Evolutionary conservation across 2,797 vertebrate species (phyloP).

Genomic region (Siniperca obscura): DNA sequence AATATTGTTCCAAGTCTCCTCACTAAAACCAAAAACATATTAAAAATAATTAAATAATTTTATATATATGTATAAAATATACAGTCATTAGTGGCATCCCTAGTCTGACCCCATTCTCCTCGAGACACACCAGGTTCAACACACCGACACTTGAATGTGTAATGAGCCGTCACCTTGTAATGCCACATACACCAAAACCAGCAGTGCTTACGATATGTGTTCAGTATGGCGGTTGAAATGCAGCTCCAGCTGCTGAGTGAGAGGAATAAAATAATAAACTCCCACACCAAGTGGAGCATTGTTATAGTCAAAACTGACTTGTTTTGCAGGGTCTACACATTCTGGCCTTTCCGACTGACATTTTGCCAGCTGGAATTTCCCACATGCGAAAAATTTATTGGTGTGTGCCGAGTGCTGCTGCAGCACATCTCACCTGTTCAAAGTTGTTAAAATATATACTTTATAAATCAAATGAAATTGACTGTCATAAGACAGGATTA

Average conservation of each 20-base stretch:
- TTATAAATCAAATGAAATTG: conserved; percentile 1
- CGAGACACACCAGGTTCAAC: not conserved
- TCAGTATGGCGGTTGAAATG: conserved; percentile 19
- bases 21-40: conserved; percentile 18
- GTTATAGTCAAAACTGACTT: conserved; percentile 33
- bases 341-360: conserved; percentile 24
- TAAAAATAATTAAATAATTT: no score
- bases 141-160: not conserved
- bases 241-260: conserved; percentile 34
- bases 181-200: conserved; percentile 2
- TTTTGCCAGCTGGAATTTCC: conserved; percentile 39
- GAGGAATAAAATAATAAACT: conserved; percentile 56
- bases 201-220: conserved; percentile 40
- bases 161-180: conserved; percentile 14
- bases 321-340: conserved; percentile 47
- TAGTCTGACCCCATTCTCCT: not conserved
- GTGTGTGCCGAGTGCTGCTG: conserved; percentile 13
- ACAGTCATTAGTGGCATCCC: not conserved
- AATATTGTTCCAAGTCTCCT: conserved; percentile 15
- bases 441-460: conserved; percentile 24
- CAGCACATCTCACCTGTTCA: conserved; percentile 24
- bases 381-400: conserved; percentile 13
- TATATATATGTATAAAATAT: no score
- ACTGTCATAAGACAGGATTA: not conserved
- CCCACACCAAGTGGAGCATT: conserved; percentile 33